Percentiles rank a stretch among this genome's conserved stretches.
Evolutionary conservation across 1,140 invertebrate species (phyloP).

Genomic region (Zaprionus ghesquierei): DNA sequence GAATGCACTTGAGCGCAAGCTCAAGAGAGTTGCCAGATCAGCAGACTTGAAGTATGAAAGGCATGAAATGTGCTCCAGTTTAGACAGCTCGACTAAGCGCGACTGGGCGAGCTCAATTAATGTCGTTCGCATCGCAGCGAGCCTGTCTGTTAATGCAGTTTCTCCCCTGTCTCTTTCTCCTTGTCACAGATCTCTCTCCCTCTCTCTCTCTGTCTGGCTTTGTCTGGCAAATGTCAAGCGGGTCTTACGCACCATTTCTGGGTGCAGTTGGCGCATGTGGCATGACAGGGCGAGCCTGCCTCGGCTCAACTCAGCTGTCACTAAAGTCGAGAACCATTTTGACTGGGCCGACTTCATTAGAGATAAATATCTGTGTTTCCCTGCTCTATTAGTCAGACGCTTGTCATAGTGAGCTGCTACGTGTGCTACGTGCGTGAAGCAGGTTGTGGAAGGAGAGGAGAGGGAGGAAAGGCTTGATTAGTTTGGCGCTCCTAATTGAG

Average conservation of each 20-base stretch:
- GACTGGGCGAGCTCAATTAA: constrained; percentile 39
- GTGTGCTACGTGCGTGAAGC: constrained; percentile 15
- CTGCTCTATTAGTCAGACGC: constrained; percentile 45
- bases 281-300: constrained; percentile 39
- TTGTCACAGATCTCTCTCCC: background rate
- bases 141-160: background rate
- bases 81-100: constrained; percentile 2
- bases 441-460: background rate
- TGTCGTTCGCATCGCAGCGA: constrained; percentile 42
- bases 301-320: constrained; percentile 47
- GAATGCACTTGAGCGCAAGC: constrained; percentile 48
- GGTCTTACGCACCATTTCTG: constrained; percentile 58
- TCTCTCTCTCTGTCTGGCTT: background rate
- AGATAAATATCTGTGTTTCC: constrained; percentile 46
- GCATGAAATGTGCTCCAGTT: constrained; percentile 12
- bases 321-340: constrained; percentile 12
- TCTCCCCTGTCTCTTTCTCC: background rate
- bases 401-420: constrained; percentile 51
- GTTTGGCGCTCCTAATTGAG: background rate
- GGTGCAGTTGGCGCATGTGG: constrained; percentile 59
- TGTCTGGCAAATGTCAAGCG: constrained; percentile 65
- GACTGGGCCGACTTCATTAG: constrained; percentile 44
- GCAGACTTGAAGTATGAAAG: constrained; percentile 23
- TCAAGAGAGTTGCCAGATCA: constrained; percentile 2
- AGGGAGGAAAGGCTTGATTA: background rate